Base-by-base conservation (phyloP, 2,113 vertebrate species). In the Rallus limicola region DNA sequence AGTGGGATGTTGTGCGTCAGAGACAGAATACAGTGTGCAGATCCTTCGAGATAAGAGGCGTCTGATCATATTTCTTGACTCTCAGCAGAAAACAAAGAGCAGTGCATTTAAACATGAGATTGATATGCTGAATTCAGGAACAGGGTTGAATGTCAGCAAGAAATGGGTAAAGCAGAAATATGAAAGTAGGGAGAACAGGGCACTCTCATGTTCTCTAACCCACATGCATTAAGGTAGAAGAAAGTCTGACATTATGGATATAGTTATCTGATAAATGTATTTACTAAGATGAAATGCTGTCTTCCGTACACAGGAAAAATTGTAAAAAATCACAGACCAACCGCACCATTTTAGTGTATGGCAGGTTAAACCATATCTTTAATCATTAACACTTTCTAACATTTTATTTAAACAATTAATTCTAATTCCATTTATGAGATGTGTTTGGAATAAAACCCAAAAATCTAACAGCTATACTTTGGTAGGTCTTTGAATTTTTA, bases 51-150 rank as follows among this genome's bases (percentile, higher is more conserved):
- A 96, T 97, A 97, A 96, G 40, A 90, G 64, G 88, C 3, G 6
- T 79, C 90, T 69, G 94, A 97, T 98, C 93, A 64, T 92, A 95
- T 98, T 98, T 97, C 97, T 93, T 83, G 71, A 69, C 59, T 74
- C 82, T 95, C 67, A 92, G 93, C 85, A 96, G 86, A 96, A 97
- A 93, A 81, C 34, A 56, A 91, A 87, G 76, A 85, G 76, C 69
- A 92, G 58, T 65, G 80, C 40, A 69, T 76, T 94, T 95, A 93
- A 86, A 62, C 59, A 94, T 60, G 77, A 88, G 82, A 95, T 60
- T 88, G 92, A 79, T 88, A 53, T 23, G 89, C 82, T 94, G 92
- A 75, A 59, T 88, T 90, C 85, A 93, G 80, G 80, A 96, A 55
- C 69, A 56, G 31, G 84, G 68, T 81, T 82, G 93, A 86, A 91